Percentiles rank a stretch among this genome's conserved stretches.
Conservation (phyloP, 2,113 vertebrate species). For the Menidia beryllina region DNA sequence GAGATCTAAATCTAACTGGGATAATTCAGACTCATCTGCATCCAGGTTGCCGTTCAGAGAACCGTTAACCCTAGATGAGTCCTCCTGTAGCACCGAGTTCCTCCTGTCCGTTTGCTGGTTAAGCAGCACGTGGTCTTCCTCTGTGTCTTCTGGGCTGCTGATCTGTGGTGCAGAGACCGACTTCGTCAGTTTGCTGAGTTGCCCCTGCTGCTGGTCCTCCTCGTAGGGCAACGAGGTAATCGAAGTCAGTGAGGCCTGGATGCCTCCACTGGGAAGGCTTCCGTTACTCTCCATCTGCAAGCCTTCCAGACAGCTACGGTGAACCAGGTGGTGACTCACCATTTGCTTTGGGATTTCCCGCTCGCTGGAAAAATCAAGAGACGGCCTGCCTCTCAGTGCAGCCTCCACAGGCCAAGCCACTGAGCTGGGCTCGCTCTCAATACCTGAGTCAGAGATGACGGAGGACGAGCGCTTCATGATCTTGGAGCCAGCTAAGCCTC, state of each 20-base stretch:
- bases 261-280: conserved; percentile 88
- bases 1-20: conserved; percentile 28
- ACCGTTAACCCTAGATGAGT: conserved; percentile 22
- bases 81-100: conserved; percentile 30
- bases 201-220: conserved; percentile 91
- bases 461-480: conserved; percentile 94
- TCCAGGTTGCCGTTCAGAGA: conserved; percentile 53
- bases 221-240: conserved; percentile 97
- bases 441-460: conserved; percentile 95
- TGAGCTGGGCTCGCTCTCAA: conserved; percentile 95
- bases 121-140: conserved; percentile 66
- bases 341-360: conserved; percentile 84
- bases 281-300: conserved; percentile 91
- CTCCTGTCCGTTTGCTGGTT: conserved; percentile 36
- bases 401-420: conserved; percentile 89
- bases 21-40: conserved; percentile 39
- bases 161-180: conserved; percentile 96
- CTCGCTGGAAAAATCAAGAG: conserved; percentile 83
- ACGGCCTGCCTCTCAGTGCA: conserved; percentile 59
- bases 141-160: conserved; percentile 88
- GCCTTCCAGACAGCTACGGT: conserved; percentile 90
- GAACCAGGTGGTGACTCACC: conserved; percentile 72
- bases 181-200: conserved; percentile 91
- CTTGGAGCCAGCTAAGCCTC: conserved; percentile 78
- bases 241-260: conserved; percentile 93